A percentile compares a stretch with the other conserved stretches of the same genome.
phyloP scores from a whole-genome alignment of 2,888 invertebrate species.

The Limnephilus rhombicus region DNA sequence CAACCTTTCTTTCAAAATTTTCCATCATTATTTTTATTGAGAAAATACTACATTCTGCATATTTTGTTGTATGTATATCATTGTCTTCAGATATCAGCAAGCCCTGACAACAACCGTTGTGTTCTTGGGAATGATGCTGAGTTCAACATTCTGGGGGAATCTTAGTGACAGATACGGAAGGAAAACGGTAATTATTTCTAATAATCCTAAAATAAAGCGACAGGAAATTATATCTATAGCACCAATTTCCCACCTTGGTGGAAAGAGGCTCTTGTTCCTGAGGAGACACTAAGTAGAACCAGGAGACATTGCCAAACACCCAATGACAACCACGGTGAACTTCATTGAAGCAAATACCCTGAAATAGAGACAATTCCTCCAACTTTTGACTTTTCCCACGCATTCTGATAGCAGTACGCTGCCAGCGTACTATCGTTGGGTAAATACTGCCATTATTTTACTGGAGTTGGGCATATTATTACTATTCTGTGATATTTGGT shows the following conservation, averaged over 20 bases:
- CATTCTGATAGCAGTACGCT: too few species aligned
- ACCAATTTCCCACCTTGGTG: background rate
- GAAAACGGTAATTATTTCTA: slow-evolving; percentile 80
- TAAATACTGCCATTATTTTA: too few species aligned
- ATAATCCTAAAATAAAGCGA: background rate
- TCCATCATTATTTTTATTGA: background rate
- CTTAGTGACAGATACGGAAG: slow-evolving; percentile 95
- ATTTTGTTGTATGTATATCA: slow-evolving; percentile 30
- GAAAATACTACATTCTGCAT: background rate
- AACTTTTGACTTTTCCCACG: too few species aligned
- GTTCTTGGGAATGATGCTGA: slow-evolving; percentile 97
- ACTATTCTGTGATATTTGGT: too few species aligned
- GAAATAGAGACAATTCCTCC: too few species aligned
- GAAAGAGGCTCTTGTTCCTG: background rate
- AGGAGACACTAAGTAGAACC: background rate
- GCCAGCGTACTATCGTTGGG: too few species aligned
- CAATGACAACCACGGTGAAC: background rate
- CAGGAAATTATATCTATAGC: background rate
- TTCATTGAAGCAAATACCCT: background rate
- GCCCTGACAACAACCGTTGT: slow-evolving; percentile 96
- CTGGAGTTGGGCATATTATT: too few species aligned
- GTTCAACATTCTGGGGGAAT: slow-evolving; percentile 97
- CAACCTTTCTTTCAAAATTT: background rate
- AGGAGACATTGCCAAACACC: background rate
- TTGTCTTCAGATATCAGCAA: slow-evolving; percentile 86